These are phyloP conservation scores for Bubo bubo DNA, from an alignment of 2,113 vertebrate genomes.

Conservation along the genomic window DNA sequence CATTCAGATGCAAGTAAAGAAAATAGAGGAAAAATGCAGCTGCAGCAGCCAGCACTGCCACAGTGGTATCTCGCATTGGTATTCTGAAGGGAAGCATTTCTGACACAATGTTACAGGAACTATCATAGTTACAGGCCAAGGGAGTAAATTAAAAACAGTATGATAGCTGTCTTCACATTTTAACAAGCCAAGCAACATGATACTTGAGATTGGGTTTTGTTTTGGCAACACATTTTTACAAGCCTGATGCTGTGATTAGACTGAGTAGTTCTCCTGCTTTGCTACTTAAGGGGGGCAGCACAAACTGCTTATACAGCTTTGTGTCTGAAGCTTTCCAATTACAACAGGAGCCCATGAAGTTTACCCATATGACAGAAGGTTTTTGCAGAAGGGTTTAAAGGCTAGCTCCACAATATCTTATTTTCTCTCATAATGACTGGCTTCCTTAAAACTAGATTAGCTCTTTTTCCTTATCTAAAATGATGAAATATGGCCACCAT, in stretches of 20 bases:
- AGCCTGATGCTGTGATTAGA: constrained; percentile 32
- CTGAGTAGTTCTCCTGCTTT: not conserved
- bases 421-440: not conserved
- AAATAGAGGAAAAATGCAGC: not conserved
- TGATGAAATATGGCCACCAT: not conserved
- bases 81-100: constrained; percentile 44
- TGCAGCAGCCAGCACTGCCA: not conserved
- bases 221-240: constrained; percentile 35
- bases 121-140: constrained; percentile 32
- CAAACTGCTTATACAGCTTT: not conserved
- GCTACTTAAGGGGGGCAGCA: not conserved
- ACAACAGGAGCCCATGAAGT: not conserved
- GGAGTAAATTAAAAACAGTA: constrained; percentile 67
- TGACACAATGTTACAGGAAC: constrained; percentile 29
- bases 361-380: not conserved
- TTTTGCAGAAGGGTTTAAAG: not conserved
- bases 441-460: not conserved
- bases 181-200: constrained; percentile 65
- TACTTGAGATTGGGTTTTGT: constrained; percentile 47
- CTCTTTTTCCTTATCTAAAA: not conserved
- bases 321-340: not conserved
- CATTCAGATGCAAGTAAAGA: not conserved
- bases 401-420: not conserved
- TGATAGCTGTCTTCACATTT: constrained; percentile 67
- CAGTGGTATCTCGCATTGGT: not conserved